Evolutionary conservation across 2,888 invertebrate genomes (phyloP), one percentile per base, ranked within the genome.

Genomic region (Polymixis lichenea): DNA sequence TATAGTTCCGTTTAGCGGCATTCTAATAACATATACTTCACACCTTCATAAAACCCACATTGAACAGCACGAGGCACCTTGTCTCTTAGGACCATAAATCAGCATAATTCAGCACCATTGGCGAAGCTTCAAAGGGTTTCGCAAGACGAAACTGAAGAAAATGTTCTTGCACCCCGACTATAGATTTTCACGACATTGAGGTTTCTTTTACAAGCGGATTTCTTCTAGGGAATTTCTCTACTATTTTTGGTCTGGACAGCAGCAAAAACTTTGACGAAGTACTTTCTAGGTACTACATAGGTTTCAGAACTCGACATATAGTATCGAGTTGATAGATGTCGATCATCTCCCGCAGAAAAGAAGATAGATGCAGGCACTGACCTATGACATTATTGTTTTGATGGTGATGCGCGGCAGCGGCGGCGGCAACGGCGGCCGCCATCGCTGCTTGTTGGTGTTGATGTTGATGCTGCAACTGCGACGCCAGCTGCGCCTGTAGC

Each of bases 381-480:
- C 97, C 96, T 89, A 96, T 96, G 92, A 94, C 96, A 90, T 97
- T 97, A 93, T 97, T 97, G 92, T 96, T 96, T 91, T 97, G 97
- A 90, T 97, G 97, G 88, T 97, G 97, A 86, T 97, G 97, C 81
- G 97, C 97, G 53, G 97, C 97, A 87, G 97, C 95, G 91, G 97
- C 93, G 91, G 97, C 97, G 83, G 97, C 95, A 91, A 97, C 93
- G 92, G 97, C 95, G 91, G 97, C 96, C 87, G 97, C 96, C 49
- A 95, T 91, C 70, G 94, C 94, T 17, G 97, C 97, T 89, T 97
- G 97, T 91, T 79, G 78, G 51, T 78, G 77, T n/a, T 78, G 77
- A n/a, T 78, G 78, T 7, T 97, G 97, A 88, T 97, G 97, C 90
- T 97, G 97, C 89, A 97, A 95, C 90, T 97, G 97, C 90, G 97